These are phyloP conservation scores for Progne subis DNA, from an alignment of 2,113 vertebrate genomes.

Conservation along the genomic window DNA sequence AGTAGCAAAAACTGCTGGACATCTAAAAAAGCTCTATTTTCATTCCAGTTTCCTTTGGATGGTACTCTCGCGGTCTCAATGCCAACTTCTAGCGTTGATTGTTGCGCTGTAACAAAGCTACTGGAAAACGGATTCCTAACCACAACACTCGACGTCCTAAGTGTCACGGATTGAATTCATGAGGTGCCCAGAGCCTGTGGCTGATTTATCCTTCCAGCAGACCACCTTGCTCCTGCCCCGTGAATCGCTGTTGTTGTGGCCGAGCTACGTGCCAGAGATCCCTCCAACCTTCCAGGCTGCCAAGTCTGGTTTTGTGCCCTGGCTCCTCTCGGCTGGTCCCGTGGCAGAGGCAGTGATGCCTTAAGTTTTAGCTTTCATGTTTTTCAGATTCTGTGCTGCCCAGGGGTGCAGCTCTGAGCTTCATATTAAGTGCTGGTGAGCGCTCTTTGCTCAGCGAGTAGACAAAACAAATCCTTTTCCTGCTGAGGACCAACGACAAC, in stretches of 20 bases:
- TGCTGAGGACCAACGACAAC: background rate
- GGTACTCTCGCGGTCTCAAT: background rate
- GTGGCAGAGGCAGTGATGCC: background rate
- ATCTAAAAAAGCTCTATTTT: background rate
- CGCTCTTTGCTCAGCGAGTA: background rate
- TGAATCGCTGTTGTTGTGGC: background rate
- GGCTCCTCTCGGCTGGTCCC: background rate
- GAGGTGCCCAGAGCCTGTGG: background rate
- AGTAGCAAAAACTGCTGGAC: background rate
- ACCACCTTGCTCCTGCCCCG: background rate
- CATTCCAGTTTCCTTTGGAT: background rate
- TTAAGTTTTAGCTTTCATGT: background rate
- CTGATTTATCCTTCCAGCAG: background rate
- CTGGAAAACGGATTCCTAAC: background rate
- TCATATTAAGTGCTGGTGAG: accelerated
- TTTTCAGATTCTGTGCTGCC: background rate
- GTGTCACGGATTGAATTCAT: background rate
- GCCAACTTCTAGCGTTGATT: background rate
- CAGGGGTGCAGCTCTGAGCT: background rate
- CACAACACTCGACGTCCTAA: background rate
- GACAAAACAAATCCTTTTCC: background rate
- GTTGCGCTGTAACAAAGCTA: background rate
- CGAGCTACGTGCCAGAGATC: accelerated
- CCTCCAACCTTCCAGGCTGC: background rate
- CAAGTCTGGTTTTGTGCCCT: background rate